phyloP scores from a whole-genome alignment of 2,113 vertebrate species.

The Anolis sagrei region DNA sequence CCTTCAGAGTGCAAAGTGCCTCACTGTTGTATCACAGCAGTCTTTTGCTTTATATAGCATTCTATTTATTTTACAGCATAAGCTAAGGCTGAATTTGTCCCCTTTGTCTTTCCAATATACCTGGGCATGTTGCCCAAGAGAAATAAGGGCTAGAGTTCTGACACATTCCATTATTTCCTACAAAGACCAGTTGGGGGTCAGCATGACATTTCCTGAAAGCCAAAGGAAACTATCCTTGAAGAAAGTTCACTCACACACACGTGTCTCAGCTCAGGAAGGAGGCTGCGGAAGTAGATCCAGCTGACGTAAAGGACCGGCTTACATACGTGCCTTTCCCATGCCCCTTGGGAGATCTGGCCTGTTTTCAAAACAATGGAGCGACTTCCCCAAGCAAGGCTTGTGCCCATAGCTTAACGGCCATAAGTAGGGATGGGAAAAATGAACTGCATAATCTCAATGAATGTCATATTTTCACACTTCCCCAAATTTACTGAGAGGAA shows the following conservation, averaged over 20 bases:
- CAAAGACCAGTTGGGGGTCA: fast-evolving
- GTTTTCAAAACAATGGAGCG: slow-evolving; percentile 16
- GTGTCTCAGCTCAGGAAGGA: fast-evolving
- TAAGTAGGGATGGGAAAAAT: background rate
- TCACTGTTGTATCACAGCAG: slow-evolving; percentile 21
- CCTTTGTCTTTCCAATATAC: background rate
- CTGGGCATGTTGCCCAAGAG: background rate
- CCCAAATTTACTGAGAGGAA: too few relatives aligned
- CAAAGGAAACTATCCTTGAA: background rate
- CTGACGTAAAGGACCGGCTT: background rate
- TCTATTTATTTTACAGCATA: background rate
- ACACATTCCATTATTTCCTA: background rate
- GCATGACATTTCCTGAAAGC: background rate
- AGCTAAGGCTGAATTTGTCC: too few relatives aligned
- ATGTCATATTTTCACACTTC: too few relatives aligned
- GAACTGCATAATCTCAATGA: too few relatives aligned
- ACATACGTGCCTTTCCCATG: background rate
- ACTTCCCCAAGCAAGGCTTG: background rate
- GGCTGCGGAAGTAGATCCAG: background rate
- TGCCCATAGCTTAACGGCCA: background rate
- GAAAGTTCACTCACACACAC: background rate
- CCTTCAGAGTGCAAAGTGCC: background rate
- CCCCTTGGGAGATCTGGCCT: background rate
- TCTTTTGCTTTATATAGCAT: background rate
- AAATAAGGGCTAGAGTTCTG: background rate